Percentiles rank a stretch among this genome's conserved stretches.
phyloP scores from a whole-genome alignment of 2,113 vertebrate genomes.

The Catharus minimus region DNA sequence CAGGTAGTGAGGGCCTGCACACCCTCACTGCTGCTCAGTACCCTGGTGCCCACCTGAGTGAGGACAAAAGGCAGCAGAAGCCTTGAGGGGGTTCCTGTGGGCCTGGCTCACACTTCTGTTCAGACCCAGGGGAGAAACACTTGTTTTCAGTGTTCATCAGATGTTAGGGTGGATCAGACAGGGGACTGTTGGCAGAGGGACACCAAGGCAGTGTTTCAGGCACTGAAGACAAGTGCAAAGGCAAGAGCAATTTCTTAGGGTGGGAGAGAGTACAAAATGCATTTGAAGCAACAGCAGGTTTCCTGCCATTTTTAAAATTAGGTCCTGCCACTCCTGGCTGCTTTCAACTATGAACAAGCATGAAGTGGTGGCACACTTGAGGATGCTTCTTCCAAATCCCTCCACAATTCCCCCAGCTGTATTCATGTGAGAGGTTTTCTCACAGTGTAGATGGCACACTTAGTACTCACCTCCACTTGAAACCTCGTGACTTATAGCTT shows the following conservation, averaged over 20 bases:
- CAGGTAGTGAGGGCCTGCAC: rapidly evolving
- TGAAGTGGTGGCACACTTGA: neutral
- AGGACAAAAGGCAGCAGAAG: neutral
- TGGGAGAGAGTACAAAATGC: neutral
- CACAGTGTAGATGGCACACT: neutral
- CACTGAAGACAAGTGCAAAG: neutral
- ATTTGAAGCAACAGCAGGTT: neutral
- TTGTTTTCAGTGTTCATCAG: neutral
- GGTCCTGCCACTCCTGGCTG: neutral
- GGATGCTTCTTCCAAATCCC: neutral
- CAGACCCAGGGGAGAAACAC: neutral
- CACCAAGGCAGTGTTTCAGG: neutral
- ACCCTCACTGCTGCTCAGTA: neutral
- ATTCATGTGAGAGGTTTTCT: neutral
- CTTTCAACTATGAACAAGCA: neutral
- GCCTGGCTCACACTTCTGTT: rapidly evolving
- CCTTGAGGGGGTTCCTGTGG: neutral
- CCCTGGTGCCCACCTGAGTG: rapidly evolving
- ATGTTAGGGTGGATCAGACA: neutral
- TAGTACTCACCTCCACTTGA: neutral
- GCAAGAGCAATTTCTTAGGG: neutral
- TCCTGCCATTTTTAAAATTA: neutral
- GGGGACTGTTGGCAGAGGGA: neutral
- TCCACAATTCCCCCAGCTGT: neutral
- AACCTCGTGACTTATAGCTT: neutral